Base-by-base conservation (phyloP, 2,888 invertebrate species). In the Mylabris sibirica region DNA sequence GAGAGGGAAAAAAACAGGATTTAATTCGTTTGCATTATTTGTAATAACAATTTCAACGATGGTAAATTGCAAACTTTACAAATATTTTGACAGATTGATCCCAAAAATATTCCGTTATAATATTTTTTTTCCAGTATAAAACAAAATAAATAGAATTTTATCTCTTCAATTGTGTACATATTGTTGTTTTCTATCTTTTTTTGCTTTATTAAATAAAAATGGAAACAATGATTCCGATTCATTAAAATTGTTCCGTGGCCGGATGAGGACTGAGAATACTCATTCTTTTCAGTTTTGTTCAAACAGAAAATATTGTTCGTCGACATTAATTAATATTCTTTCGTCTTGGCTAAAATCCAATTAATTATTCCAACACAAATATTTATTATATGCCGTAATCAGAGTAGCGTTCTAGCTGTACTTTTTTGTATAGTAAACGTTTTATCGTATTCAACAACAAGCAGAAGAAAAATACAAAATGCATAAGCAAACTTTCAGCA, bases 291-390 rank as follows among this genome's bases (percentile, higher is more conserved):
- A 9, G 60, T 62, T 63, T 64, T 66, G 24, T 61, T 14, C 65
- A 67, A 68, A 68, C 61, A 63, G 60, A 67, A 71, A 66, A 66
- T 69, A 66, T 66, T 69, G 68, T 69, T 69, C 69, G 71, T 64
- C 66, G 66, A 65, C 66, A 67, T 65, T 70, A 67, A 70, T 70
- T 70, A 70, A 67, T 70, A 67, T 67, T 67, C 61, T 70, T 70
- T 70, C 60, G 14, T 61, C 65, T 68, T 65, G 60, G 8, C 34
- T 60, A 17, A 65, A 63, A 59, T 65, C 44, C 64, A 53, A 63
- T 69, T 69, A 69, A 69, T 69, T 64, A 69, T 64, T 26, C 53
- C 26, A 22, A 60, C 26, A 30, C 66, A 69, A 69, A 69, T 66
- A 69, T 66, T 69, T 69, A 63, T 59, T 63, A 61, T 26, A 41